These are phyloP conservation scores for Ceratosolen solmsi DNA, from an alignment of 1,140 invertebrate genomes.

Conservation along the genomic window DNA sequence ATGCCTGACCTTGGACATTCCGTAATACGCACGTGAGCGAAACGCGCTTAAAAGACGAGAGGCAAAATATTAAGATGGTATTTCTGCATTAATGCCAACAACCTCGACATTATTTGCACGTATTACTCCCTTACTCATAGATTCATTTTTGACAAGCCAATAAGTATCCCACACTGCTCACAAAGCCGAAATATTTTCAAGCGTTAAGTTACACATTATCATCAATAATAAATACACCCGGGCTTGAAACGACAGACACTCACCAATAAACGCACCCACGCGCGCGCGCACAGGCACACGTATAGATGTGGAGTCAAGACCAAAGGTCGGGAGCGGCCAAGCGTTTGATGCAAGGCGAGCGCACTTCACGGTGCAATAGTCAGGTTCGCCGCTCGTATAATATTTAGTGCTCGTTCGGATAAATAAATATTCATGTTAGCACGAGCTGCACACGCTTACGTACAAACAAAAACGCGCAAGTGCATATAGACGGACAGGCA, in stretches of 20 bases:
- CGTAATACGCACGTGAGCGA: too few relatives aligned
- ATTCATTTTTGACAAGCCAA: background rate
- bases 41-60: too few relatives aligned
- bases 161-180: background rate
- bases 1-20: background rate
- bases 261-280: too few relatives aligned
- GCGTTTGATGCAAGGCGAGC: background rate
- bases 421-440: slow-evolving; percentile 38
- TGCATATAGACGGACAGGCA: too few relatives aligned
- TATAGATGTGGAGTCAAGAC: background rate
- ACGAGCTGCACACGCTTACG: background rate
- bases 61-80: too few relatives aligned
- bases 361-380: background rate
- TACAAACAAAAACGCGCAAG: background rate
- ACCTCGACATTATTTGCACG: too few relatives aligned
- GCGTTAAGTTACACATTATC: background rate
- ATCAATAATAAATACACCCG: too few relatives aligned
- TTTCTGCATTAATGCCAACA: too few relatives aligned
- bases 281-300: too few relatives aligned
- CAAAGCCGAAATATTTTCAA: background rate
- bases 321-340: slow-evolving; percentile 7
- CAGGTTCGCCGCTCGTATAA: slow-evolving; percentile 27
- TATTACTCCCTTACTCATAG: background rate
- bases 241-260: too few relatives aligned
- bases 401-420: slow-evolving; percentile 6